Conservation (phyloP, 2,113 vertebrate species). For the Ammospiza caudacuta region DNA sequence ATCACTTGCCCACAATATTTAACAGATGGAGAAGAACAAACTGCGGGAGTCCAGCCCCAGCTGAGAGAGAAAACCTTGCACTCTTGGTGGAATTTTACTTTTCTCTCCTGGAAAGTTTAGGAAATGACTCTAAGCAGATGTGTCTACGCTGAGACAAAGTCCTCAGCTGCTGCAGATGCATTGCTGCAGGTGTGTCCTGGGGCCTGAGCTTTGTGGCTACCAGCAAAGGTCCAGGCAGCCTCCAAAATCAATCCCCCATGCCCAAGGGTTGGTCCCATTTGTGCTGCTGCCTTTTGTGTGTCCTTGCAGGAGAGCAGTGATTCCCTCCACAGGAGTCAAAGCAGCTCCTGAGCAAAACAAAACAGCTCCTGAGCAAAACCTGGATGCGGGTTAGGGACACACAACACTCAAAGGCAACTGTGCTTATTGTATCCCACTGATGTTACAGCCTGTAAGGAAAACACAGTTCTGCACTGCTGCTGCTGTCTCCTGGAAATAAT, state of each 20-base stretch:
- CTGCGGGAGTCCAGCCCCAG: not conserved
- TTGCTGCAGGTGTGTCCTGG: not conserved
- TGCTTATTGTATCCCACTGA: not conserved
- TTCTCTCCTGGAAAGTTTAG: not conserved
- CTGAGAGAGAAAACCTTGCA: not conserved
- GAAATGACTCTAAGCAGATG: not conserved
- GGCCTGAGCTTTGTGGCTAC: not conserved
- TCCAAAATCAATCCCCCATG: not conserved
- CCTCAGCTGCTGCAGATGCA: not conserved
- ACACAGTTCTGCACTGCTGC: not conserved
- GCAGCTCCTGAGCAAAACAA: not conserved
- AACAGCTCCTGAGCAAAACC: not conserved
- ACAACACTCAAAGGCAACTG: rapidly evolving
- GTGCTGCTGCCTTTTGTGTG: not conserved
- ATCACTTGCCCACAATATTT: not conserved
- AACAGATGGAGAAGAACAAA: not conserved
- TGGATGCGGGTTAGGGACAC: not conserved
- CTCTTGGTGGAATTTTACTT: not conserved
- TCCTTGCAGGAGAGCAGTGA: not conserved
- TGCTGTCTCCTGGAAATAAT: not conserved
- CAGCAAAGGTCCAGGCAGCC: not conserved
- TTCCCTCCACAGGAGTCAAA: not conserved
- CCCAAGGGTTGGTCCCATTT: not conserved
- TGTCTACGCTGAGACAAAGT: not conserved
- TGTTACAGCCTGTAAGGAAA: not conserved